These are phyloP conservation scores for Acrocephalus arundinaceus DNA, from an alignment of 2,113 vertebrate species.

Conservation along the genomic window DNA sequence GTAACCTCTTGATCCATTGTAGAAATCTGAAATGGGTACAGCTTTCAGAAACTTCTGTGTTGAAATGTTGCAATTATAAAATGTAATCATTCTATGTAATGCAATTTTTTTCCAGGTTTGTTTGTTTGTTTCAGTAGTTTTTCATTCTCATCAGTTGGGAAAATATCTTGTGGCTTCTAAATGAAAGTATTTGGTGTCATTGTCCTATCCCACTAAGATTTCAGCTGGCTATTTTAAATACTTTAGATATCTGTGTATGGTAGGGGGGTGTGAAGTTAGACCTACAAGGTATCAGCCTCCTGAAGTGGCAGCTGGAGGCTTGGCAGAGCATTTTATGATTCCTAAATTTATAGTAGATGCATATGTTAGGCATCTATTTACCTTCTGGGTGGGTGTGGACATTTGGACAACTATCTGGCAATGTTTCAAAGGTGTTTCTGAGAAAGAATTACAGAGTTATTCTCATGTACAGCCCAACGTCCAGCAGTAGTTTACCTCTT, in stretches of 20 bases:
- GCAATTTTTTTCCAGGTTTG: background rate
- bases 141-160: background rate
- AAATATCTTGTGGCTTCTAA: background rate
- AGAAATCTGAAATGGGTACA: background rate
- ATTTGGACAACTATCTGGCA: background rate
- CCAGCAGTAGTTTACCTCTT: background rate
- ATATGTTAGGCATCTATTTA: background rate
- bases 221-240: background rate
- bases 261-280: background rate
- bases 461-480: background rate
- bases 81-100: background rate
- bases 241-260: background rate
- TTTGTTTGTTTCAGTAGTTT: background rate
- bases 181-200: background rate
- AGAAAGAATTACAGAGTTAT: background rate
- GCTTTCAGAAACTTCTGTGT: background rate
- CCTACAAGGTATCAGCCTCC: background rate
- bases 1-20: background rate
- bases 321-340: background rate
- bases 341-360: background rate
- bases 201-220: background rate
- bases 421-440: background rate
- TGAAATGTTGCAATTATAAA: background rate
- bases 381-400: background rate
- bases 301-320: background rate